A percentile compares a stretch with the other conserved stretches of the same genome.
These are phyloP conservation scores for Pampus argenteus DNA, from an alignment of 2,797 vertebrate genomes.

Conservation along the genomic window DNA sequence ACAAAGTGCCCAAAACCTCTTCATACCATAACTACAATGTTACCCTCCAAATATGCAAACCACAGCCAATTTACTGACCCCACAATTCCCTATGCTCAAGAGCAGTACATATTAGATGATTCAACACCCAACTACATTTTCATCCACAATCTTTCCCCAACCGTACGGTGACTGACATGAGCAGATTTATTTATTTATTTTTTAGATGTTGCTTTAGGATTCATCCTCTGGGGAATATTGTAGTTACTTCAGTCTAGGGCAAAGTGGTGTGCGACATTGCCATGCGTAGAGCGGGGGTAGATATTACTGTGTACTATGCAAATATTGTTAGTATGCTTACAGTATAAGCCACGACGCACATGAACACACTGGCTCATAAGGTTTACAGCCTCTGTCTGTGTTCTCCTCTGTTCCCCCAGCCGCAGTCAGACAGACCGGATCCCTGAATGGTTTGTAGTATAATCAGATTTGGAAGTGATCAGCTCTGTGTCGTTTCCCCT, in stretches of 20 bases:
- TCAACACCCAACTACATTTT: no score
- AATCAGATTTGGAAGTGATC: slow-evolving; percentile 67
- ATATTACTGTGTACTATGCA: background rate
- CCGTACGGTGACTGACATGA: no score
- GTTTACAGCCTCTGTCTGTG: background rate
- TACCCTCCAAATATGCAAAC: no score
- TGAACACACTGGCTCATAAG: background rate
- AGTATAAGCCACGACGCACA: background rate
- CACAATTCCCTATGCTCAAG: no score
- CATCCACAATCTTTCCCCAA: no score
- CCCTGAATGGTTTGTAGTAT: slow-evolving; percentile 36
- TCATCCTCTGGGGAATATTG: background rate
- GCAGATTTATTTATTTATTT: no score
- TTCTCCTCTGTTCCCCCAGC: slow-evolving; percentile 1
- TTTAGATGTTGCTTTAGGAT: background rate
- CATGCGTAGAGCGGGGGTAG: no score
- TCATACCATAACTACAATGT: no score
- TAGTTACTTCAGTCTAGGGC: background rate
- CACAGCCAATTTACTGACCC: no score
- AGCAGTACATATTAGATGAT: no score
- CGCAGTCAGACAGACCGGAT: slow-evolving; percentile 30
- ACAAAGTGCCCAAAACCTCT: background rate
- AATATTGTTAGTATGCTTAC: background rate
- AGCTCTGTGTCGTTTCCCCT: slow-evolving; percentile 67
- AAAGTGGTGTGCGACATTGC: background rate